Evolutionary conservation across 2,888 invertebrate species (phyloP).

Genomic region (Synanthedon andrenaeformis): DNA sequence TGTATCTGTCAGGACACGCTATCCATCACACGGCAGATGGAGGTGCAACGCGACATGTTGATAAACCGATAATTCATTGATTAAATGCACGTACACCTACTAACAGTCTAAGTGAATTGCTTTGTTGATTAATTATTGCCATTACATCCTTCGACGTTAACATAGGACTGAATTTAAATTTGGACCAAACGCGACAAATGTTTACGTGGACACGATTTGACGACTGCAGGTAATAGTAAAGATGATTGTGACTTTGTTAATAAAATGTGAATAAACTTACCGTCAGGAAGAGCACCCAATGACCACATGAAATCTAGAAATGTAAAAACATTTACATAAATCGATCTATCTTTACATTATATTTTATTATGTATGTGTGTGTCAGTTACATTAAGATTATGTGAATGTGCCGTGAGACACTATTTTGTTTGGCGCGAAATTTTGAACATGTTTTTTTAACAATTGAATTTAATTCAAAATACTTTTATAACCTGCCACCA

Average conservation of each 20-base stretch:
- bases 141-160: slow-evolving; percentile 25
- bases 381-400: background rate
- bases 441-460: slow-evolving; percentile 12
- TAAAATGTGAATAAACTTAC: slow-evolving; percentile 75
- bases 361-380: slow-evolving; percentile 35
- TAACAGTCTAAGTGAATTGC: slow-evolving; percentile 36
- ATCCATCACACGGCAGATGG: slow-evolving; percentile 55
- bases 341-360: slow-evolving; percentile 65
- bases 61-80: slow-evolving; percentile 29
- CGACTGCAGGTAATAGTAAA: slow-evolving; percentile 32
- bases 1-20: slow-evolving; percentile 64
- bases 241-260: slow-evolving; percentile 43
- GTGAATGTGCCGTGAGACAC: slow-evolving; percentile 59
- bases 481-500: slow-evolving; percentile 43
- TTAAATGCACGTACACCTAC: slow-evolving; percentile 34
- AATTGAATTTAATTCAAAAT: slow-evolving; percentile 15
- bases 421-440: slow-evolving; percentile 67
- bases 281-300: slow-evolving; percentile 97
- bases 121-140: slow-evolving; percentile 33
- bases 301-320: slow-evolving; percentile 99
- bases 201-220: slow-evolving; percentile 18
- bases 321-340: slow-evolving; percentile 72
- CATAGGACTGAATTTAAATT: background rate
- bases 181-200: background rate
- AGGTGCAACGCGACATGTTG: slow-evolving; percentile 27